These are phyloP conservation scores for Ptychobarbus kaznakovi DNA, from an alignment of 2,797 vertebrate species.

Conservation along the genomic window DNA sequence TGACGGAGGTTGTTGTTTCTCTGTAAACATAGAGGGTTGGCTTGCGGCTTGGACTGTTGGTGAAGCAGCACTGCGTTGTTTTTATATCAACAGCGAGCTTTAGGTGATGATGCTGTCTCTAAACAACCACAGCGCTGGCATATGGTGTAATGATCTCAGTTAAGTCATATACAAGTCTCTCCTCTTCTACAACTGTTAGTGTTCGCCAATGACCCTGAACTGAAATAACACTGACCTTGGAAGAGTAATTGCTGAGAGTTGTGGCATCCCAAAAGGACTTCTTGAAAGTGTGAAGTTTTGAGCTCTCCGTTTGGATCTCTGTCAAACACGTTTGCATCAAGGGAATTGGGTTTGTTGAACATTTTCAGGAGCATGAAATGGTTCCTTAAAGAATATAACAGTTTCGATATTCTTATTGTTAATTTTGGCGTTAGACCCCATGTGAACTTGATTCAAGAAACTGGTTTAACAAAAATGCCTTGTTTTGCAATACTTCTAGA, in stretches of 20 bases:
- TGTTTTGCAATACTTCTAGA: neutral
- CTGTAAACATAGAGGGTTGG: slow-evolving; percentile 69
- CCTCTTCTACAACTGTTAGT: slow-evolving; percentile 42
- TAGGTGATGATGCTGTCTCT: slow-evolving; percentile 49
- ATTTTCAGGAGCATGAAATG: slow-evolving; percentile 49
- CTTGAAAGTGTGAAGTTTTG: slow-evolving; percentile 27
- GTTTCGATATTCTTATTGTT: slow-evolving; percentile 58
- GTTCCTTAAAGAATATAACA: slow-evolving; percentile 52
- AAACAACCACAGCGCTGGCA: slow-evolving; percentile 47
- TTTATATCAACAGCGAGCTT: slow-evolving; percentile 75
- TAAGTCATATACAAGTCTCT: slow-evolving; percentile 45
- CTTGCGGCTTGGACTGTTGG: slow-evolving; percentile 53
- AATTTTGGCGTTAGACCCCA: slow-evolving; percentile 42
- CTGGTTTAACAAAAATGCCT: neutral
- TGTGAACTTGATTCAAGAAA: neutral
- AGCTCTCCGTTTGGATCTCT: slow-evolving; percentile 19
- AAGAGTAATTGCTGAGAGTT: neutral
- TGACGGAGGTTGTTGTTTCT: slow-evolving; percentile 68
- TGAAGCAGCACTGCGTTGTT: slow-evolving; percentile 72
- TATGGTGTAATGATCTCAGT: slow-evolving; percentile 36
- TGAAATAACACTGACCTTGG: slow-evolving; percentile 14
- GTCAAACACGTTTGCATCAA: slow-evolving; percentile 40
- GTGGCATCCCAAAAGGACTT: slow-evolving; percentile 5
- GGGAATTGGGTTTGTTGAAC: neutral
- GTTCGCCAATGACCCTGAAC: slow-evolving; percentile 48